Evolutionary conservation across 2,888 invertebrate genomes (phyloP), one percentile per base, ranked within the genome.

Genomic region (Volucella bombylans): DNA sequence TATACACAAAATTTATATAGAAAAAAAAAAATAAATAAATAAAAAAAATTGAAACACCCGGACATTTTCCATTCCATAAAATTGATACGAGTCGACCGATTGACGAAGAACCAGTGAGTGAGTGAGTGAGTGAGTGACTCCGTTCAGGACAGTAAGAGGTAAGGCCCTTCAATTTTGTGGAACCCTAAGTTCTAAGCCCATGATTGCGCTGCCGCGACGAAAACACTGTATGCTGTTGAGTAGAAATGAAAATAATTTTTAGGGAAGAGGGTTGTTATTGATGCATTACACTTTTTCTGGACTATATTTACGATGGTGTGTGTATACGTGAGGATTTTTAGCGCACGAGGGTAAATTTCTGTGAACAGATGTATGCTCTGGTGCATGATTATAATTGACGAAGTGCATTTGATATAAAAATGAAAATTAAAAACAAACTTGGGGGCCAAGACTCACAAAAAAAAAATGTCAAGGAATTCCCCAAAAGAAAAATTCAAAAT

Each of bases 191-290:
- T 72, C 79, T 72, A 79, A 52, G 50, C 71, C 49, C 41, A 68
- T 38, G 76, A 72, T 69, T 45, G 54, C 41, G 38, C n/a, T n/a
- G n/a, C 9, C 11, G 43, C 38, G 14, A 57, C n/a, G 50, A 71
- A 67, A 72, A 57, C 57, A 8, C 45, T 54, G 41, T 45, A 6
- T 31, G 9, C 15, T 61, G 47, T 23, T n/a, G 50, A 65, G n/a
- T 11, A 43, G 23, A 14, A 38, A 41, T 41, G 49, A 52, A 18
- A 52, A 52, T 9, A n/a, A 59, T 67, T 67, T 41, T 68, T 67
- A 80, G 45, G 67, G 69, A 80, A 68, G 85, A 85, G 85, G 85
- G 85, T 85, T 85, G 85, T 54, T 85, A 85, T 81, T 85, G 85
- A 85, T 85, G 85, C 85, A 85, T 85, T 85, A 61, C 85, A 68